Base-by-base conservation (phyloP, 2,888 invertebrate species). In the Trachelus stipa region DNA sequence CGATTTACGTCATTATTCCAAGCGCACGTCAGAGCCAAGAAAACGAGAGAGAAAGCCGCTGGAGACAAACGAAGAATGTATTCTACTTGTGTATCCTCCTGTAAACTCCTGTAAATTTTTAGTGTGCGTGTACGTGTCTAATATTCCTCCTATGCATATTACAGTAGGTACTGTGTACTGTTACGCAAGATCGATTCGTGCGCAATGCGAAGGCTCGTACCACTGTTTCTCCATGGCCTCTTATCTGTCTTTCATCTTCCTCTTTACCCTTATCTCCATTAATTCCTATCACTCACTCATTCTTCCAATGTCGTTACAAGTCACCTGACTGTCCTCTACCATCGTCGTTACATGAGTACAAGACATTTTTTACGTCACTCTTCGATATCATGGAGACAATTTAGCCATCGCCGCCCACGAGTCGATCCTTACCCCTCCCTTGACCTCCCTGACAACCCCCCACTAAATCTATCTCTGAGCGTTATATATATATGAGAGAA, bases 121-220 rank as follows among this genome's bases (percentile, higher is more conserved):
- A 79, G 85, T 89, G 85, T 88, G 85, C 84, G 85, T 88, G 86
- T 88, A 87, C 84, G 86, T 88, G 88, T 88, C 87, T 88, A 88
- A 86, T 74, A 87, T 82, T 83, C 86, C 84, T 73, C 73, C 31
- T 30, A 71, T 71, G 33, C 71, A 56, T 56, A 56, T 56, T 56
- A 37, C 73, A 73, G 76, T 79, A 76, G 79, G 76, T 79, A 76
- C 79, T 73, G 23, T 73, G 76, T 79, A 76, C 76, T 79, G 56
- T 79, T 69, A 56, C 56, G 56, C 56, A 56, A 56, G 56, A 56
- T 56, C 56, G 56, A 56, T 56, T 56, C 56, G 56, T 56, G 56
- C 56, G 56, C 56, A 56, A 56, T 23, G 56, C 56, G 56, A 56
- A 23, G 23, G 23, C 15, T 9, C 6, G 56, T 56, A 9, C 23